Conservation (phyloP, 2,113 vertebrate genomes). For the Notarius quadriscutis region DNA sequence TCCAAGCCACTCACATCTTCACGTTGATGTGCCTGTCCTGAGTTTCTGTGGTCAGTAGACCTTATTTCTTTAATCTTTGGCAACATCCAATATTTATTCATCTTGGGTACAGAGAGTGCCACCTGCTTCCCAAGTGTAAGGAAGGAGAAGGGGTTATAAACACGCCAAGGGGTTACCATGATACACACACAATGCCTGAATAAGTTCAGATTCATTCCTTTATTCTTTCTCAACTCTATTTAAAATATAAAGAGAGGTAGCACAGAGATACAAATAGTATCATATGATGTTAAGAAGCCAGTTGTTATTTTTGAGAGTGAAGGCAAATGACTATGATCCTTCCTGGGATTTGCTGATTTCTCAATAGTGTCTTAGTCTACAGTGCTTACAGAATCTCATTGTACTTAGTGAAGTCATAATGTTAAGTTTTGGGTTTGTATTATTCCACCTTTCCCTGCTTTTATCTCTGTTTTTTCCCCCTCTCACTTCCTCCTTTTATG, state of each 20-base stretch:
- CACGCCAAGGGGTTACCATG: not conserved
- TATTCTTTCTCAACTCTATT: not conserved
- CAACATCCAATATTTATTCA: conserved; percentile 14
- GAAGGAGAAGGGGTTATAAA: not conserved
- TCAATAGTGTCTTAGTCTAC: not conserved
- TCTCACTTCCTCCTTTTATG: conserved; percentile 13
- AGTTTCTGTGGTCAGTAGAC: conserved; percentile 22
- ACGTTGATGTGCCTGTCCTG: not conserved
- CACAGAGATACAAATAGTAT: not conserved
- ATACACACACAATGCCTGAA: not conserved
- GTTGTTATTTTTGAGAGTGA: not conserved
- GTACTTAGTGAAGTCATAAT: not conserved
- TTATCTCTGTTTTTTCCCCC: not conserved
- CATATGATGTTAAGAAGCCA: not conserved
- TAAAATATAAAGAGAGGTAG: not conserved
- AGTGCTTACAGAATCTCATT: conserved; percentile 5
- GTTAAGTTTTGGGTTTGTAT: not conserved
- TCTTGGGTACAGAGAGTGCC: conserved; percentile 10
- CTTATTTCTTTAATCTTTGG: conserved; percentile 30
- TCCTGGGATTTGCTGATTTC: not conserved
- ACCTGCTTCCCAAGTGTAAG: conserved; percentile 34
- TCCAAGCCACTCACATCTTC: conserved; percentile 13
- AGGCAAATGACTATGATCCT: not conserved
- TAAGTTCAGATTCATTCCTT: not conserved
- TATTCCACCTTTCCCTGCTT: conserved; percentile 14